Evolutionary conservation across 1,140 invertebrate genomes (phyloP).

Genomic region (Drosophila oshimai): DNA sequence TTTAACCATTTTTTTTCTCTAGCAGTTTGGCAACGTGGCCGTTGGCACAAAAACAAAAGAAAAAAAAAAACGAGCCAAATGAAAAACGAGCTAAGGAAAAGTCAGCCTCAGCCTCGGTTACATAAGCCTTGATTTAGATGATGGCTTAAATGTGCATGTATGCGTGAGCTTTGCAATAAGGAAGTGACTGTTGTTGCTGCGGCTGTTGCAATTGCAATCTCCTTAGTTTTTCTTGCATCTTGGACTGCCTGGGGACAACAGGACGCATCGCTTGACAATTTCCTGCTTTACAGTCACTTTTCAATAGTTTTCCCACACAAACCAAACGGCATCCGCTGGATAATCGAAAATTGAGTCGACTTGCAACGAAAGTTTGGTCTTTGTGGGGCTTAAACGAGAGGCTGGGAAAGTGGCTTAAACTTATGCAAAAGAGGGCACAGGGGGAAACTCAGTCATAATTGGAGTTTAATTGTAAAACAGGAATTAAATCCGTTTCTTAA

Average conservation of each 20-base stretch:
- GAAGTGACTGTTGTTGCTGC: conserved; percentile 48
- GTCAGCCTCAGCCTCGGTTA: conserved; percentile 43
- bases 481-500: too few species aligned
- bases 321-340: conserved; percentile 37
- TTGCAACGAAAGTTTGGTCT: conserved; percentile 19
- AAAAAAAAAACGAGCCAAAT: conserved; percentile 6
- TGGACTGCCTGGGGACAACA: conserved; percentile 33
- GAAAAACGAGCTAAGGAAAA: conserved; percentile 43
- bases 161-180: conserved; percentile 66
- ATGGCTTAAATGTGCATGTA: conserved; percentile 52
- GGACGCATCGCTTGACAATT: conserved; percentile 67
- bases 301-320: conserved; percentile 41
- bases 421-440: not conserved
- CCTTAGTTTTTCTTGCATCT: conserved; percentile 28
- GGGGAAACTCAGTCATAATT: not conserved
- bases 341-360: conserved; percentile 10
- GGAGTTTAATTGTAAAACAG: too few species aligned
- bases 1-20: conserved; percentile 9
- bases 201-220: not conserved
- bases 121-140: conserved; percentile 78
- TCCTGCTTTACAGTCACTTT: conserved; percentile 37
- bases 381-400: conserved; percentile 7
- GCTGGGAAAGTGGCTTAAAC: not conserved
- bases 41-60: conserved; percentile 30
- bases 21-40: conserved; percentile 62